phyloP scores from a whole-genome alignment of 2,888 invertebrate genomes.

The Pristionchus arcanus region DNA sequence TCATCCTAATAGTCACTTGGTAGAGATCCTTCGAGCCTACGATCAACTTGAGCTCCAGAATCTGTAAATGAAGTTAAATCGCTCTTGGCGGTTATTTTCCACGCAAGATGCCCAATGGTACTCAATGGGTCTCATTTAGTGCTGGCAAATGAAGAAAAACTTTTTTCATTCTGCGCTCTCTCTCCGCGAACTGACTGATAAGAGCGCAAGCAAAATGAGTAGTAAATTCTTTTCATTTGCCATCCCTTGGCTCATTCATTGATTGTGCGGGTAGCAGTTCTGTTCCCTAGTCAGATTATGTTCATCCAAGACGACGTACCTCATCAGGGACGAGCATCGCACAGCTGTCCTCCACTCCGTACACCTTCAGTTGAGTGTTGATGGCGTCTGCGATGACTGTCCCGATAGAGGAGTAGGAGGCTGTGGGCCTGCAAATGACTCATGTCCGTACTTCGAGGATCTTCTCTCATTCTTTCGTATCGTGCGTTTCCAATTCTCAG shows the following conservation, averaged over 20 bases:
- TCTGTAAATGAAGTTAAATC: neutral
- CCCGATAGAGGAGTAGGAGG: neutral
- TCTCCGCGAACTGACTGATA: too few species aligned
- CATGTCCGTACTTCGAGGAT: neutral
- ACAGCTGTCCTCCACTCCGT: neutral
- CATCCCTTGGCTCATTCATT: too few species aligned
- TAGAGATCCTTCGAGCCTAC: conserved; percentile 7
- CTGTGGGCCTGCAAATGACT: neutral
- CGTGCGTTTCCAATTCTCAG: too few species aligned
- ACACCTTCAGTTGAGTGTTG: neutral
- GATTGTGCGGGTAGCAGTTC: too few species aligned
- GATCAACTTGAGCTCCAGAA: neutral
- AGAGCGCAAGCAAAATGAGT: too few species aligned
- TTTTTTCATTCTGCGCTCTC: too few species aligned
- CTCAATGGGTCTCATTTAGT: too few species aligned
- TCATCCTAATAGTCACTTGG: neutral
- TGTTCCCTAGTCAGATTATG: neutral
- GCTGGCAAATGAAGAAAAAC: too few species aligned
- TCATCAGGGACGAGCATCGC: neutral
- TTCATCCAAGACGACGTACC: neutral
- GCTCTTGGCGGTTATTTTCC: neutral
- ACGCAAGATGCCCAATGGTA: too few species aligned
- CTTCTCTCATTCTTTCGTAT: too few species aligned
- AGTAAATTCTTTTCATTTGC: too few species aligned
- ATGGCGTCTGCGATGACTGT: conserved; percentile 3